Evolutionary conservation across 23 tunicate species (phyloP), one percentile per base, ranked within the genome.

Genomic region (Trididemnum miniatum): DNA sequence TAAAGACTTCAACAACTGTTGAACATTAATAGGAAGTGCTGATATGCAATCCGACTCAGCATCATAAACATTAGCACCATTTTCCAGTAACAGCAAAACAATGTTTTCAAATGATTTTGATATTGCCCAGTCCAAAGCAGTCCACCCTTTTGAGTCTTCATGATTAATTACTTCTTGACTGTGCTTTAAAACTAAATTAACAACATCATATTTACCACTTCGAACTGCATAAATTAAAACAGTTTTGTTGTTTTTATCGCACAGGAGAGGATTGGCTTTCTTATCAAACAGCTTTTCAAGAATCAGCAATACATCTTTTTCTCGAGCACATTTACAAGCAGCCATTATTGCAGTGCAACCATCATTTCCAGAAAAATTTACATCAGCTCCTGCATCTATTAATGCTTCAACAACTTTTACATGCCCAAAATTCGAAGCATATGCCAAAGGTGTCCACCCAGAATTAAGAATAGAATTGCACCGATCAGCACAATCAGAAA

Each of bases 341-440:
- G 88, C 75, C 65, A 85, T 88, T 26, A 89, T 35, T 18, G 95
- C 82, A 59, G 85, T 84, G 37, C 76, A 71, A n/a, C 88, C 88
- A 51, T 78, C 78, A 1, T 64, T 30, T 23, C 77, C 80, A 71
- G 31, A 0, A 15, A 44, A 25, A 44, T 89, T 71, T 1, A 84
- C 81, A 78, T 89, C 72, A 44, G 88, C 85, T 31, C 84, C 84
- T 7, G 50, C 31, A 26, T 89, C 76, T 0, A 89, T 20, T 29
- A 89, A 60, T 15, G 52, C 31, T 34, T 79, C 22, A 20, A 89
- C 82, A 5, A 84, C 54, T 20, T 40, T 28, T 37, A 77, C 5
- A 30, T 89, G 82, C 20, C 80, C 83, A 84, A 89, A 89, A 60
- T 84, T 77, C n/a, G 88, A 71, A 23, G 95, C 95, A 72, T 89